Evolutionary conservation across 2,113 vertebrate genomes (phyloP).

Genomic region (Chaetodon trifascialis): DNA sequence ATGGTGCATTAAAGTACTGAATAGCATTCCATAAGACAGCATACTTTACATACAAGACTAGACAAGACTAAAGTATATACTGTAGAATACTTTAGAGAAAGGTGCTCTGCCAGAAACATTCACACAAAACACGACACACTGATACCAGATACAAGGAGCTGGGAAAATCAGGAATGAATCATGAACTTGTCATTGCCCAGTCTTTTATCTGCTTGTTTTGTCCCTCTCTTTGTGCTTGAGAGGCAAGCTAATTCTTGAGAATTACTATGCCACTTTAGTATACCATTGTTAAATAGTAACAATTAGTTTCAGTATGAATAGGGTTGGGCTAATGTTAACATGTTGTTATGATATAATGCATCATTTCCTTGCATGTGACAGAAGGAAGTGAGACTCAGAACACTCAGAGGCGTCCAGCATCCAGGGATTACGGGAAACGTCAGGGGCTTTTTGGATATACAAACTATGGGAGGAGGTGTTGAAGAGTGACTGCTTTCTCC

Average conservation of each 20-base stretch:
- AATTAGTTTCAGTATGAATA: neutral
- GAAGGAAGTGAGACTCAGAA: neutral
- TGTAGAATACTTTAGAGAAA: too few species aligned
- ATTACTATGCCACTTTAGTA: neutral
- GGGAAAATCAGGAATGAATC: conserved; percentile 74
- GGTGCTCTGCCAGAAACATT: neutral
- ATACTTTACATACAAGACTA: too few species aligned
- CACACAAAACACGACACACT: neutral
- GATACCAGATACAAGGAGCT: conserved; percentile 12
- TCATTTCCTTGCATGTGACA: neutral
- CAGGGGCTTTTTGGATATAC: neutral
- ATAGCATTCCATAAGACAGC: too few species aligned
- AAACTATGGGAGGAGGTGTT: neutral
- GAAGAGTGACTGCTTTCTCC: neutral
- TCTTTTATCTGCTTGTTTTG: neutral
- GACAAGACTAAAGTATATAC: too few species aligned
- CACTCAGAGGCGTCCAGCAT: neutral
- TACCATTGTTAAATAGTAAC: neutral
- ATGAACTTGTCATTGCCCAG: neutral
- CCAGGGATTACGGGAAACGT: conserved; percentile 11
- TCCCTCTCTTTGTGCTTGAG: neutral
- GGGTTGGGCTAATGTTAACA: neutral
- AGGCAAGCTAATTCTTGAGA: neutral
- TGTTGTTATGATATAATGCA: neutral
- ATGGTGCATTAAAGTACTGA: neutral